Evolutionary conservation across 2,113 vertebrate species (phyloP), one percentile per base, ranked within the genome.

Genomic region (Dromas ardeola): DNA sequence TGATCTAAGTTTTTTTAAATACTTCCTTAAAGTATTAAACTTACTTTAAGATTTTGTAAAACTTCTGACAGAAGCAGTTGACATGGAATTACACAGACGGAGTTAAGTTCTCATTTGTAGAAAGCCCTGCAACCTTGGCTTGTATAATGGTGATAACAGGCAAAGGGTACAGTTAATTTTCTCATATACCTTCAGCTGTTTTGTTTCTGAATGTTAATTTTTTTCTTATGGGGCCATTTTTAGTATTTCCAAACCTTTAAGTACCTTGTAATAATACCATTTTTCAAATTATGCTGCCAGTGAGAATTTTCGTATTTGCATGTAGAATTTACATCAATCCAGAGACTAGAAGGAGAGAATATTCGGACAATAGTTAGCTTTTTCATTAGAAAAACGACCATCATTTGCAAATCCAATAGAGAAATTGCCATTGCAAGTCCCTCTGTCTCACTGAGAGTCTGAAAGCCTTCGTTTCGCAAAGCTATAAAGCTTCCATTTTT

Each of bases 131-230:
- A 85, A 20, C 63, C 56, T 84, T 76, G 56, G 25, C 52, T 85
- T 74, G 65, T 81, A 52, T 56, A 74, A 13, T 45, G 50, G 77
- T 84, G 69, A 66, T 89, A 94, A 94, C 65, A 78, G 55, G 73
- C 26, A 45, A 81, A 90, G n/a, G n/a, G 43, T 91, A 18, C 47
- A 42, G 61, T 91, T 94, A 69, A 91, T 94, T 93, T 94, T 63
- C 52, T 93, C 56, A 36, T 55, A 71, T 18, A 74, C 38, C n/a
- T 84, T 85, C 7, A 3, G 4, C 69, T 94, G 42, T 85, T 72
- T 91, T 71, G 14, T 70, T 95, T 78, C 66, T 78, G 55, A 70
- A 84, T 67, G 73, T 91, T 84, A 43, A 10, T 78, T 84, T 91
- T 90, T 93, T 95, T 78, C 55, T 81, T 65, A 27, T 29, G 29